Percentiles rank a stretch among this genome's conserved stretches.
These are phyloP conservation scores for Rhinella marina DNA, from an alignment of 2,797 vertebrate genomes.

Conservation along the genomic window DNA sequence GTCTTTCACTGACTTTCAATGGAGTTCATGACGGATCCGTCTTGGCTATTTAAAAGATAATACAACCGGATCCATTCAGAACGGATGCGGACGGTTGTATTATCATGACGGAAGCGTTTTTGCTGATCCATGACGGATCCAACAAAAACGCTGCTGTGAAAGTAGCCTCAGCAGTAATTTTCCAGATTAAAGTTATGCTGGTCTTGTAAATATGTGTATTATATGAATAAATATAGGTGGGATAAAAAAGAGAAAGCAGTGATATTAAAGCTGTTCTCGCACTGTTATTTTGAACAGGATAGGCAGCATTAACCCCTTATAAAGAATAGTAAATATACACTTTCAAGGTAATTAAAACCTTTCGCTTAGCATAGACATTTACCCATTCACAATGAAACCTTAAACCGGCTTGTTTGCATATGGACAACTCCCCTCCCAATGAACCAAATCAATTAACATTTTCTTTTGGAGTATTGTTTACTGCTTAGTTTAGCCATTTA, in stretches of 20 bases:
- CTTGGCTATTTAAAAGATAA: too few relatives aligned
- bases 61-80: too few relatives aligned
- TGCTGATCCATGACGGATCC: too few relatives aligned
- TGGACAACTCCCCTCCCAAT: neutral
- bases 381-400: neutral
- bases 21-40: too few relatives aligned
- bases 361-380: neutral
- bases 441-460: neutral
- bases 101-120: too few relatives aligned
- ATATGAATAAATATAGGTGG: too few relatives aligned
- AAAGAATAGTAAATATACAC: neutral
- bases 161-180: accelerated
- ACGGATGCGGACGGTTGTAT: too few relatives aligned
- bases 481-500: neutral
- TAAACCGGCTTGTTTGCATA: neutral
- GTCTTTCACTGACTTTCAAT: too few relatives aligned
- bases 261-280: neutral
- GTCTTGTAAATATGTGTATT: too few relatives aligned
- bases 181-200: neutral
- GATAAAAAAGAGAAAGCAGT: neutral
- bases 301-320: neutral
- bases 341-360: neutral
- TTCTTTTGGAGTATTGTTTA: neutral
- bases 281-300: neutral
- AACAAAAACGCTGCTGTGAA: too few relatives aligned